These are phyloP conservation scores for Agapostemon virescens DNA, from an alignment of 2,888 invertebrate species.

Conservation along the genomic window DNA sequence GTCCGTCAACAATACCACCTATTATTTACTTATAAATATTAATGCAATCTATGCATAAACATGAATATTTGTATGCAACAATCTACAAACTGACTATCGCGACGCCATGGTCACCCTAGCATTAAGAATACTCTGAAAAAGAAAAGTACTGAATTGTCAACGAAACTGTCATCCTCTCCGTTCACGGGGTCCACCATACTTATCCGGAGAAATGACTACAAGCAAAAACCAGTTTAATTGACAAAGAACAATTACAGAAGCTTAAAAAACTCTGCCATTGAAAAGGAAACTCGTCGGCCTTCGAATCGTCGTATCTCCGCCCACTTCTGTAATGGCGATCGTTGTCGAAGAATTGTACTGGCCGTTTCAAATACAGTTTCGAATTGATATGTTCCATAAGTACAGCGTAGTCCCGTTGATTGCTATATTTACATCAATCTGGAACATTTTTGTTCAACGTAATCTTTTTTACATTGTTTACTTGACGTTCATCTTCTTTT, in stretches of 20 bases:
- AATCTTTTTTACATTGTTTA: no score
- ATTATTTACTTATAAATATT: neutral
- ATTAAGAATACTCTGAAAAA: no score
- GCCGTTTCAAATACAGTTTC: neutral
- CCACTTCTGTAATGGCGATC: neutral
- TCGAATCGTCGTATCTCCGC: neutral
- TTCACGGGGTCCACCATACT: neutral
- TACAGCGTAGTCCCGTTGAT: no score
- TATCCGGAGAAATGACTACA: neutral
- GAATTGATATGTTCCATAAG: no score
- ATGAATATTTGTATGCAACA: neutral
- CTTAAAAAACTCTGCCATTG: neutral
- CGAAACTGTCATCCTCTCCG: neutral
- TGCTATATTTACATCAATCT: no score
- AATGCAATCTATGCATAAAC: neutral
- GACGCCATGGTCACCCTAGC: no score
- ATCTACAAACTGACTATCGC: neutral
- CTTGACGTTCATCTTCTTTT: no score
- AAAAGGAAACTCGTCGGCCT: neutral
- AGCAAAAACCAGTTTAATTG: neutral
- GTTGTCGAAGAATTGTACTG: neutral
- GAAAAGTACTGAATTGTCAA: no score
- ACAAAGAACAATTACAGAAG: neutral
- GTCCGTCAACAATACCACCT: neutral
- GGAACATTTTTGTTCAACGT: no score